A percentile compares a stretch with the other conserved stretches of the same genome.
Evolutionary conservation across 2,113 vertebrate species (phyloP).

Genomic region (Laterallus jamaicensis): DNA sequence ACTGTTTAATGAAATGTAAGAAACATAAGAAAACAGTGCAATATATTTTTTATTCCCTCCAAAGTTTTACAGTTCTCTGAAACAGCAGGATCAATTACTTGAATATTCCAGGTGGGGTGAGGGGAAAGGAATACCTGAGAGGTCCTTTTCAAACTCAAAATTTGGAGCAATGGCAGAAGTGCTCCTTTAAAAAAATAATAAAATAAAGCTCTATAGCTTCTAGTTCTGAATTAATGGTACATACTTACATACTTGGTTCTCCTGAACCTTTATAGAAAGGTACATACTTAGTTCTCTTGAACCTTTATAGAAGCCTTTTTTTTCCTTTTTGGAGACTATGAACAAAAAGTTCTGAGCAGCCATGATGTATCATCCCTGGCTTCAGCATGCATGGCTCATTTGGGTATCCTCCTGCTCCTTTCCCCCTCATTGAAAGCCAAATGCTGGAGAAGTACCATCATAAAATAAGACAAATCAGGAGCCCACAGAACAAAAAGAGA

Average conservation of each 20-base stretch:
- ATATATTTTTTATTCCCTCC: not conserved
- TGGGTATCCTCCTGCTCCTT: not conserved
- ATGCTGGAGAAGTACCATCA: not conserved
- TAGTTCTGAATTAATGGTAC: not conserved
- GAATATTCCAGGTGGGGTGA: not conserved
- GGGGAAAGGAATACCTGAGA: not conserved
- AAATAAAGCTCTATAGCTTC: not conserved
- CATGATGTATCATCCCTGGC: accelerated
- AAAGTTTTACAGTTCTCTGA: not conserved
- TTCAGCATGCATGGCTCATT: not conserved
- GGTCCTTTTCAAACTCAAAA: not conserved
- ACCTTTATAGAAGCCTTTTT: not conserved
- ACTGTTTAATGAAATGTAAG: not conserved
- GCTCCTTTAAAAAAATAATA: not conserved
- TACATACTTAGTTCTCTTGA: not conserved
- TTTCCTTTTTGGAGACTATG: not conserved
- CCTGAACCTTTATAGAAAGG: not conserved
- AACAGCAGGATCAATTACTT: not conserved
- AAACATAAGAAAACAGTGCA: not conserved
- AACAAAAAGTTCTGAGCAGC: not conserved
- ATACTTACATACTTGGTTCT: not conserved
- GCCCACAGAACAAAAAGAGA: not conserved
- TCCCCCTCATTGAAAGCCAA: not conserved
- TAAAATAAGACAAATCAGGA: not conserved
- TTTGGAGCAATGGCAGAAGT: not conserved